These are phyloP conservation scores for Sardina pilchardus DNA, from an alignment of 2,113 vertebrate species.

Conservation along the genomic window DNA sequence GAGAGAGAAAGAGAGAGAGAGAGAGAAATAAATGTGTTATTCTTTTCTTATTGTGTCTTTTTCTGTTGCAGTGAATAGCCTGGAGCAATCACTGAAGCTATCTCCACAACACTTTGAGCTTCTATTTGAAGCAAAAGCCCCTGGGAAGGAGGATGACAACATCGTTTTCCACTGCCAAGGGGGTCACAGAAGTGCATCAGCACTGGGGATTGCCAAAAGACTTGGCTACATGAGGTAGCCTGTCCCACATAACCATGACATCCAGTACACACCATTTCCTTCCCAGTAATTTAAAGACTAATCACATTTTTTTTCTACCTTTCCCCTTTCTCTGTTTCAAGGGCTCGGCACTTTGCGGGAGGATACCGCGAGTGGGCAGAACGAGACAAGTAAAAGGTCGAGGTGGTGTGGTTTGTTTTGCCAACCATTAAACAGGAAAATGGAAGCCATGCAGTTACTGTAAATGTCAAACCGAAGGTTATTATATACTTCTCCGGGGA, in stretches of 20 bases:
- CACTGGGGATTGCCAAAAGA: slow-evolving; percentile 61
- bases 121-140: slow-evolving; percentile 64
- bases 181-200: slow-evolving; percentile 68
- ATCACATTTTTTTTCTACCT: not conserved
- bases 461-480: not conserved
- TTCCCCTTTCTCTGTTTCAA: slow-evolving; percentile 40
- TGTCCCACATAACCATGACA: not conserved
- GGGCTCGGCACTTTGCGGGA: slow-evolving; percentile 67
- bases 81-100: slow-evolving; percentile 74
- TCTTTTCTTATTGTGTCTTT: not conserved
- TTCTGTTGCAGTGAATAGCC: slow-evolving; percentile 58
- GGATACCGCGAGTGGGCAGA: slow-evolving; percentile 67
- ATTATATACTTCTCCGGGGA: not conserved
- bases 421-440: not conserved
- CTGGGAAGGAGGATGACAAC: slow-evolving; percentile 65
- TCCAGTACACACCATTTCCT: not conserved
- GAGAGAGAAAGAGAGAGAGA: not conserved
- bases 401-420: not conserved
- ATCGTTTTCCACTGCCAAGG: slow-evolving; percentile 76
- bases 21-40: not conserved
- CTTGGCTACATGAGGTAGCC: slow-evolving; percentile 71
- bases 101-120: slow-evolving; percentile 66
- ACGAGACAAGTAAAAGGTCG: slow-evolving; percentile 43
- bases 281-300: not conserved
- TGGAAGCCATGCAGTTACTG: not conserved